Evolutionary conservation across 2,888 invertebrate genomes (phyloP).

Genomic region (Altica lythri): DNA sequence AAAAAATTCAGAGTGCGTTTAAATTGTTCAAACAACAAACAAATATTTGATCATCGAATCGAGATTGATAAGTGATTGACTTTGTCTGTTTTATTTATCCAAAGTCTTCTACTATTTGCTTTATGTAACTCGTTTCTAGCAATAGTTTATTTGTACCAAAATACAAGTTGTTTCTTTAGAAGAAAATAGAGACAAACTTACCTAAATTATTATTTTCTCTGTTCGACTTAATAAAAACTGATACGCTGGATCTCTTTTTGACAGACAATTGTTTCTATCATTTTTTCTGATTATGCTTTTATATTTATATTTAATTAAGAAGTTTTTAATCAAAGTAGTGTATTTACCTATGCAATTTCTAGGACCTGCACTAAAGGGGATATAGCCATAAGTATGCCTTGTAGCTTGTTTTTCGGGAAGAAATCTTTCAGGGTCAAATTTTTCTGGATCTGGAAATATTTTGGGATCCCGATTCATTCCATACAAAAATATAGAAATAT

Average conservation of each 20-base stretch:
- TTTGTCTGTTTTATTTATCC: too few species aligned
- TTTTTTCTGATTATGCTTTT: background rate
- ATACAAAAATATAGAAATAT: constrained; percentile 54
- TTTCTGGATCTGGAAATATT: constrained; percentile 58
- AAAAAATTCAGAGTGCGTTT: too few species aligned
- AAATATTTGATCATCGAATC: too few species aligned
- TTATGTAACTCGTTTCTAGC: background rate
- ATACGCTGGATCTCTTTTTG: too few species aligned
- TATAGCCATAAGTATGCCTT: constrained; percentile 57
- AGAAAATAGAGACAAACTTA: too few species aligned
- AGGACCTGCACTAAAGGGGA: constrained; percentile 59
- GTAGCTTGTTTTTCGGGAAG: constrained; percentile 52
- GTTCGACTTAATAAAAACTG: too few species aligned
- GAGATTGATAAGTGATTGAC: too few species aligned
- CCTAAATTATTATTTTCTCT: too few species aligned
- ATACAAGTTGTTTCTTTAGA: constrained; percentile 12
- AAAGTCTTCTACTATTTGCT: too few species aligned
- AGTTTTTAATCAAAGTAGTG: too few species aligned
- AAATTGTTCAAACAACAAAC: too few species aligned
- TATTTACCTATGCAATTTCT: constrained; percentile 55
- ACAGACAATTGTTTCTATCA: too few species aligned
- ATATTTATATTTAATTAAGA: background rate
- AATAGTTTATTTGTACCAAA: background rate
- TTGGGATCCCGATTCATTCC: constrained; percentile 58
- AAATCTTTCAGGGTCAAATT: constrained; percentile 58